A percentile compares a stretch with the other conserved stretches of the same genome.
These are phyloP conservation scores for Falco cherrug DNA, from an alignment of 2,797 vertebrate species.

Conservation along the genomic window DNA sequence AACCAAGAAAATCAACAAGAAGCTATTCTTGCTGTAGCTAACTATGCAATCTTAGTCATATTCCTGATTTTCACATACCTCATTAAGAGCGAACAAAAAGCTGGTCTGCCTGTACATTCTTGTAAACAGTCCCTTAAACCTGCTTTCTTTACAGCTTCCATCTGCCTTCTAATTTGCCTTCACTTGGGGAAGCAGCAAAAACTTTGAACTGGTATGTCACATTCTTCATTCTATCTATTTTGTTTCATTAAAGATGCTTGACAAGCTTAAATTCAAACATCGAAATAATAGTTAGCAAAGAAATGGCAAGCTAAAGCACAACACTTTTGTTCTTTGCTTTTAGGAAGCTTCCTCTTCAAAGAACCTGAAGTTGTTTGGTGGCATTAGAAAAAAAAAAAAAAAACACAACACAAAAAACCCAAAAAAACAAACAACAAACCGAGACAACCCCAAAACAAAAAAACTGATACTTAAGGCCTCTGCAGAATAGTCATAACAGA, in stretches of 20 bases:
- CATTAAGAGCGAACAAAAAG: not conserved
- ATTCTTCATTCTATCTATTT: not conserved
- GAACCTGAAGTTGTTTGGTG: not conserved
- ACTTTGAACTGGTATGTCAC: not conserved
- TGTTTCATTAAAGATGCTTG: slow-evolving; percentile 15
- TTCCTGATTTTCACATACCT: not conserved
- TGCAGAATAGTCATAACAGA: not conserved
- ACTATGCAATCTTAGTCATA: not conserved
- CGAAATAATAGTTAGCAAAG: slow-evolving; percentile 12
- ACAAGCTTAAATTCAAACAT: slow-evolving; percentile 10
- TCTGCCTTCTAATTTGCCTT: not conserved
- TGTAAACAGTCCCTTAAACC: not conserved
- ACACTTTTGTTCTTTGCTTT: not conserved
- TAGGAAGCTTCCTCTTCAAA: not conserved
- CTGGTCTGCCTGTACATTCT: not conserved
- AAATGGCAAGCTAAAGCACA: not conserved
- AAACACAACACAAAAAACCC: not conserved
- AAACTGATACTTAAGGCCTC: not conserved
- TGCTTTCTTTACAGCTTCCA: not conserved
- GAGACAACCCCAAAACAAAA: not conserved
- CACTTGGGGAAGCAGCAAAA: not conserved
- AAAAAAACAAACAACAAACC: not conserved
- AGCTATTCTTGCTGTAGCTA: slow-evolving; percentile 6
- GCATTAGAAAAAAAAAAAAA: not conserved
- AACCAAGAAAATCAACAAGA: not conserved